Percentiles rank a stretch among this genome's conserved stretches.
Conservation (phyloP, 2,113 vertebrate genomes). For the Sula dactylatra region DNA sequence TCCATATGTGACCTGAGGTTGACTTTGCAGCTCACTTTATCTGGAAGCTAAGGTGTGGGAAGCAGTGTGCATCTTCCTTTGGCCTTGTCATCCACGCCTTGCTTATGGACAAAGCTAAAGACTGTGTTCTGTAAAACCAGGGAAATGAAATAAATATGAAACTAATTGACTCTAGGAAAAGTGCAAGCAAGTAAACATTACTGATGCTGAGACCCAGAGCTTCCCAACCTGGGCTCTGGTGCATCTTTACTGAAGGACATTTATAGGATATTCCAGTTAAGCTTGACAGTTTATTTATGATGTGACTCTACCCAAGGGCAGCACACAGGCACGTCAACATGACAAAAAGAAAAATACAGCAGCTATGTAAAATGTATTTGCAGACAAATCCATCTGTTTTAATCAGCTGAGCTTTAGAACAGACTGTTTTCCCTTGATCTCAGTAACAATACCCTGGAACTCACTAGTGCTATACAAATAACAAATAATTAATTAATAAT, state of each 20-base stretch:
- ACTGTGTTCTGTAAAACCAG: background rate
- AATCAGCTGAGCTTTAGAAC: slow-evolving; percentile 30
- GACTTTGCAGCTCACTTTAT: background rate
- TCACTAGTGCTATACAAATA: slow-evolving; percentile 23
- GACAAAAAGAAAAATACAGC: slow-evolving; percentile 31
- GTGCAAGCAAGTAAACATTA: background rate
- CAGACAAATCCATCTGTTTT: slow-evolving; percentile 51
- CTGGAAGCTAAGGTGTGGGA: background rate
- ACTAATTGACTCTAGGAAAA: background rate
- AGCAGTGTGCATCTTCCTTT: background rate
- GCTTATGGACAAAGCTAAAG: background rate
- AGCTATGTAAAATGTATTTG: slow-evolving; percentile 18
- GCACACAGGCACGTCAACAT: background rate
- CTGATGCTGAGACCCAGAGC: background rate
- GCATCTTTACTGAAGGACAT: slow-evolving; percentile 8
- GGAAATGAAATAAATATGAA: background rate
- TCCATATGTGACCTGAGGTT: background rate
- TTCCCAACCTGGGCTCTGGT: background rate
- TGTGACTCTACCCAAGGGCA: slow-evolving; percentile 6
- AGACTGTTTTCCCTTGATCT: slow-evolving; percentile 41
- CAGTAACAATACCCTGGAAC: slow-evolving; percentile 12
- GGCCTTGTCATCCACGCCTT: background rate
- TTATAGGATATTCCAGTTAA: slow-evolving; percentile 7
- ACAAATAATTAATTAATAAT: background rate
- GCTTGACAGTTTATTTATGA: slow-evolving; percentile 18